Percentiles rank a stretch among this genome's conserved stretches.
phyloP scores from a whole-genome alignment of 2,113 vertebrate species.

The Terrapene triunguis region DNA sequence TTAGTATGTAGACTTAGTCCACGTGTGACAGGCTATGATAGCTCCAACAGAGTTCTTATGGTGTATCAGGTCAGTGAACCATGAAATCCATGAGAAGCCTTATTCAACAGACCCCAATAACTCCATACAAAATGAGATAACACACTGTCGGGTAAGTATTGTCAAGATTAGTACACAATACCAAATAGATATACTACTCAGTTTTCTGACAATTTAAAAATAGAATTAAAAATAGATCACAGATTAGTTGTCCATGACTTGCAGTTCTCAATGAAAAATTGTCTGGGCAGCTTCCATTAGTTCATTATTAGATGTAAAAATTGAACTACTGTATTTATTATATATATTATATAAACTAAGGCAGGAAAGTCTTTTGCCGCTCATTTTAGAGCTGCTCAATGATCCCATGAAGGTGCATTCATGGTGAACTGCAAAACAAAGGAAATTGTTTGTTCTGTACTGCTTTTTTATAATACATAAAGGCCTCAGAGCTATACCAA shows the following conservation, averaged over 20 bases:
- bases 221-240: background rate
- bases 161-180: background rate
- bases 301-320: background rate
- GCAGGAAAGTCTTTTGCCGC: background rate
- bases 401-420: background rate
- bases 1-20: background rate
- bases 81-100: slow-evolving; percentile 65
- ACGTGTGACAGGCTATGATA: slow-evolving; percentile 36
- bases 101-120: slow-evolving; percentile 18
- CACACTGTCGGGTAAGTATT: background rate
- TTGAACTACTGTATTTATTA: background rate
- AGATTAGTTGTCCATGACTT: background rate
- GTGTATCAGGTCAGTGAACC: slow-evolving; percentile 55
- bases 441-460: background rate
- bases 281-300: background rate
- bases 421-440: background rate
- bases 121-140: background rate
- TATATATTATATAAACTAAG: background rate
- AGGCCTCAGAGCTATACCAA: background rate
- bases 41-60: slow-evolving; percentile 52
- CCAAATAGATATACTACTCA: background rate
- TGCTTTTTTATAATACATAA: background rate
- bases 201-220: background rate
- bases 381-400: background rate
- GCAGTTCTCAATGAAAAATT: background rate